Percentiles rank a stretch among this genome's conserved stretches.
Evolutionary conservation across 2,888 invertebrate species (phyloP).

Genomic region (Pinctada fucata): DNA sequence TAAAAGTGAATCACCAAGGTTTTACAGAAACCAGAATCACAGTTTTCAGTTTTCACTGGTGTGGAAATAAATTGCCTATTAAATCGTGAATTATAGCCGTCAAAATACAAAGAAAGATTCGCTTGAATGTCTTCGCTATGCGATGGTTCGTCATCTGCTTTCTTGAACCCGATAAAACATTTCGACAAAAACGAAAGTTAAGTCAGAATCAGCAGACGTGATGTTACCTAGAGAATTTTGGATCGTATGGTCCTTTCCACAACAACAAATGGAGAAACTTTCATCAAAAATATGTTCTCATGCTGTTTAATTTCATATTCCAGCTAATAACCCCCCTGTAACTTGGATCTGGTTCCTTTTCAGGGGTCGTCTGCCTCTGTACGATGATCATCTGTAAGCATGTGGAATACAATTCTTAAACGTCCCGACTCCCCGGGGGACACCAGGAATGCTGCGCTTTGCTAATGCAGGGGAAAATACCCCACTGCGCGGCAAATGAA

Average conservation of each 20-base stretch:
- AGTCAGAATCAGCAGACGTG: neutral
- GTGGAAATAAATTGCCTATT: conserved; percentile 1
- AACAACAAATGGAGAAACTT: conserved; percentile 1
- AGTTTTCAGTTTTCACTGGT: neutral
- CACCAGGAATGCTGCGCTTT: neutral
- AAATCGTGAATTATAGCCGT: neutral
- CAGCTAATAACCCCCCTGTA: neutral
- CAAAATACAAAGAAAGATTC: neutral
- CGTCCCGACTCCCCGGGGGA: neutral
- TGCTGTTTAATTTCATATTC: conserved; percentile 4
- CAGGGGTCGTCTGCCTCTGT: neutral
- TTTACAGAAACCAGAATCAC: neutral
- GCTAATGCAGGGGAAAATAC: conserved; percentile 10
- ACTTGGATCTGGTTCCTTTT: neutral
- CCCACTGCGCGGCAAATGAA: conserved; percentile 17
- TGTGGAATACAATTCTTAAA: neutral
- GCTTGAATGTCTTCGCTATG: neutral
- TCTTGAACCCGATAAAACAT: neutral
- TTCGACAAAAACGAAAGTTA: neutral
- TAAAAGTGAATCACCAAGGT: too few species aligned
- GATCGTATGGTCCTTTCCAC: neutral
- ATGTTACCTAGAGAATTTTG: neutral
- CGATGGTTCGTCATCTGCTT: neutral
- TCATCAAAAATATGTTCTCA: neutral
- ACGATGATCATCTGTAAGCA: neutral